These are phyloP conservation scores for Typhlichthys subterraneus DNA, from an alignment of 2,797 vertebrate genomes.

Conservation along the genomic window DNA sequence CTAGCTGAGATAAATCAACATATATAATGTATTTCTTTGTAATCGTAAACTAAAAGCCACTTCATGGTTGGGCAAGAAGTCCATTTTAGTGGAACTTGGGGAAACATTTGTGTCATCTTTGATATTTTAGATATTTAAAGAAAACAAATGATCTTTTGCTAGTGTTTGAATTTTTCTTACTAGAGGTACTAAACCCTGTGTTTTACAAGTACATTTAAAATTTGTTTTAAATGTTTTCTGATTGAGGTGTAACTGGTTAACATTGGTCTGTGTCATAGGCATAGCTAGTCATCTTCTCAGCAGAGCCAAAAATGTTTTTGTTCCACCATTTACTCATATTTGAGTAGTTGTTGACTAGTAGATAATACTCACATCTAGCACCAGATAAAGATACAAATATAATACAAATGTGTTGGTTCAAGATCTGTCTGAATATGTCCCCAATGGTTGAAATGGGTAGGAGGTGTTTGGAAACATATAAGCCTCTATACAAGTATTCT, in stretches of 20 bases:
- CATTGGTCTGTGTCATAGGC: background rate
- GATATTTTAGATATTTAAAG: constrained; percentile 29
- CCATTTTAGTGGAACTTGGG: constrained; percentile 36
- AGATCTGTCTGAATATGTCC: no score
- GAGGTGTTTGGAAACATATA: no score
- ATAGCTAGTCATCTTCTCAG: background rate
- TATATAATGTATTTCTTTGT: no score
- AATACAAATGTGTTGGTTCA: no score
- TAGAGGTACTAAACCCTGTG: constrained; percentile 4
- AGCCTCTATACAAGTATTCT: no score
- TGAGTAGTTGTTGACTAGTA: background rate
- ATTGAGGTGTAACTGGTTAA: background rate
- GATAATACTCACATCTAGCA: background rate
- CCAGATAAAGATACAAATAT: background rate
- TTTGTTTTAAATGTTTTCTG: background rate
- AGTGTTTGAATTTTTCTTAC: constrained; percentile 32
- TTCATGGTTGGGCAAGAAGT: constrained; percentile 33
- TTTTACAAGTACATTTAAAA: constrained; percentile 29
- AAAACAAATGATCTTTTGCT: constrained; percentile 14
- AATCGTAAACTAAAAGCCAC: constrained; percentile 16
- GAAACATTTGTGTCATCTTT: constrained; percentile 26
- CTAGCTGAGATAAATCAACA: no score
- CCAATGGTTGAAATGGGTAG: no score
- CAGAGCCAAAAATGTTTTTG: background rate
- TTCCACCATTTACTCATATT: background rate